These are phyloP conservation scores for Mercenaria mercenaria DNA, from an alignment of 1,140 invertebrate species.

Conservation along the genomic window DNA sequence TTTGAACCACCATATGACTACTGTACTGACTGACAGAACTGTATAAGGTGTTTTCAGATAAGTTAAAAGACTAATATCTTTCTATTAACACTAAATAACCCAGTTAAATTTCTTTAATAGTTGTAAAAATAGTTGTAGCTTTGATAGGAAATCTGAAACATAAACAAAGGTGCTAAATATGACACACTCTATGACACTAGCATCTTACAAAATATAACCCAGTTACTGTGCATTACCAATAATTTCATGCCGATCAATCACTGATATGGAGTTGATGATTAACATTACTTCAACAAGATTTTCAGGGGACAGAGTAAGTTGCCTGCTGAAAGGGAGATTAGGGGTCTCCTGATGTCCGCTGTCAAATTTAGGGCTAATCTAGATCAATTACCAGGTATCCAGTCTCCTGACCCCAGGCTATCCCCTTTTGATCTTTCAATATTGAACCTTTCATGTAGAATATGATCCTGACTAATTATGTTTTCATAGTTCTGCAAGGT, in stretches of 20 bases:
- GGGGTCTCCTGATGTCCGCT: constrained; percentile 20
- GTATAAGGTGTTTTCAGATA: no score
- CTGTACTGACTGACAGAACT: no score
- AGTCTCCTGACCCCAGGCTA: constrained; percentile 34
- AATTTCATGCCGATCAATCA: constrained; percentile 6
- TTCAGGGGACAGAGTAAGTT: not conserved
- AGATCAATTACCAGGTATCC: constrained; percentile 42
- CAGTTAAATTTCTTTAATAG: no score
- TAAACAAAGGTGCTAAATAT: no score
- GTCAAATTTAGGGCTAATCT: constrained; percentile 50
- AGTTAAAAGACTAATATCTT: no score
- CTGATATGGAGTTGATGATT: not conserved
- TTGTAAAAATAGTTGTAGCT: no score
- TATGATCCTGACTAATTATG: constrained; percentile 29
- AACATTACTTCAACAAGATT: not conserved
- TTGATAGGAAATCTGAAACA: no score
- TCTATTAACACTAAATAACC: no score
- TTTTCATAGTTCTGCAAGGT: not conserved
- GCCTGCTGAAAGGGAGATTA: constrained; percentile 20
- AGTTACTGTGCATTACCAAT: not conserved
- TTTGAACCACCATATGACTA: no score
- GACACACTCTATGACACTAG: no score
- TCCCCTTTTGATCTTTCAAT: constrained; percentile 38
- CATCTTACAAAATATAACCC: no score
- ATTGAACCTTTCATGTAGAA: constrained; percentile 20